These are phyloP conservation scores for Mesorhabditis belari DNA, from an alignment of 2,888 invertebrate genomes.

Conservation along the genomic window DNA sequence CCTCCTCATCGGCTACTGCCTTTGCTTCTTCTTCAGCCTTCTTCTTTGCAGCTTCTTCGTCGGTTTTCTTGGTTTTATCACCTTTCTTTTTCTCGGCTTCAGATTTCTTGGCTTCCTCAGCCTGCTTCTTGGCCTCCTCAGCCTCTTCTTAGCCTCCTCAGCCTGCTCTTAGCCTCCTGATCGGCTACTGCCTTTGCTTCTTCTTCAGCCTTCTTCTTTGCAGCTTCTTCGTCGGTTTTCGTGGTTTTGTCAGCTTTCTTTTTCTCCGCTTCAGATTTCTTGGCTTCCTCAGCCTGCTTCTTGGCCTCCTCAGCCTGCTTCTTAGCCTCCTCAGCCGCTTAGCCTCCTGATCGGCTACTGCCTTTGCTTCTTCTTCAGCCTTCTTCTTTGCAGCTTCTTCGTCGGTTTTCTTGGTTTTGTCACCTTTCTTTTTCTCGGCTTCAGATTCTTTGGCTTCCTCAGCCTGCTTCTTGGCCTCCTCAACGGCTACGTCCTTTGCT, in stretches of 20 bases:
- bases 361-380: too few relatives aligned
- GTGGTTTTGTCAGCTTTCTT: neutral
- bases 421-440: constrained; percentile 1
- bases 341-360: constrained; percentile 2
- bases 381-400: constrained; percentile 9
- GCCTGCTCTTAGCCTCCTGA: constrained; percentile 6
- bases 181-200: constrained; percentile 10
- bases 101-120: too few relatives aligned
- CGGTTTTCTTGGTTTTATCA: too few relatives aligned
- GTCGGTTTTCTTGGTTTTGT: constrained; percentile 2
- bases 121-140: neutral
- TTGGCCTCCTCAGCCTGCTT: neutral
- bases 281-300: constrained; percentile 1
- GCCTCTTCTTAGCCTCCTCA: too few relatives aligned
- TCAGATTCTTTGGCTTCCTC: neutral
- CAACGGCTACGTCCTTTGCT: too few relatives aligned
- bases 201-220: constrained; percentile 8
- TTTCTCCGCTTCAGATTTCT: too few relatives aligned
- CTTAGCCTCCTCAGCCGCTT: constrained; percentile 4
- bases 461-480: too few relatives aligned
- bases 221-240: neutral
- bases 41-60: neutral
- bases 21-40: neutral
- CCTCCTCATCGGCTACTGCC: neutral
- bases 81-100: too few relatives aligned